These are phyloP conservation scores for Tenualosa thibaudeaui DNA, from an alignment of 2,797 vertebrate genomes.

Conservation along the genomic window DNA sequence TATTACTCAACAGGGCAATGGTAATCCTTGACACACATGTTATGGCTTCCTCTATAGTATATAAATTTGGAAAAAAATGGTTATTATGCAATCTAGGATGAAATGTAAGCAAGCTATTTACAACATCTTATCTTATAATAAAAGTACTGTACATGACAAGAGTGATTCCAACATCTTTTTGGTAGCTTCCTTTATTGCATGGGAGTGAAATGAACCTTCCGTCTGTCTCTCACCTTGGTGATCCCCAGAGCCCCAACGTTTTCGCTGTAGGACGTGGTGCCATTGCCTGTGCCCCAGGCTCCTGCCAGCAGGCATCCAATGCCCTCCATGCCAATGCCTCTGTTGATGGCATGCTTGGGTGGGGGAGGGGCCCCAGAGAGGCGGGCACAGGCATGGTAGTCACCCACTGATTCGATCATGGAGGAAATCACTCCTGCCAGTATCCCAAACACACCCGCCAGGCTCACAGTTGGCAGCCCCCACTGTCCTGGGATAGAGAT, in stretches of 20 bases:
- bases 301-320: slow-evolving; percentile 92
- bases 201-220: background rate
- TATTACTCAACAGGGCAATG: too few relatives aligned
- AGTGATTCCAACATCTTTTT: background rate
- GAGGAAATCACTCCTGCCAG: slow-evolving; percentile 92
- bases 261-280: slow-evolving; percentile 96
- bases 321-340: slow-evolving; percentile 92
- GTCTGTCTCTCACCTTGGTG: slow-evolving; percentile 80
- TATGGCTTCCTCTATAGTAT: too few relatives aligned
- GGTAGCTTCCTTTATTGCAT: background rate
- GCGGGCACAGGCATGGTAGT: slow-evolving; percentile 93
- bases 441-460: slow-evolving; percentile 92
- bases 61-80: too few relatives aligned
- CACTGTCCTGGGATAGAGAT: slow-evolving; percentile 83
- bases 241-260: slow-evolving; percentile 92
- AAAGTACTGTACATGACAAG: background rate
- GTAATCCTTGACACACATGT: too few relatives aligned
- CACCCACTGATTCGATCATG: slow-evolving; percentile 95
- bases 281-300: slow-evolving; percentile 93
- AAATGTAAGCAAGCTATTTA: background rate
- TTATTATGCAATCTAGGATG: background rate
- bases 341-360: slow-evolving; percentile 87
- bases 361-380: slow-evolving; percentile 90
- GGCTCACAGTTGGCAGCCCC: slow-evolving; percentile 89
- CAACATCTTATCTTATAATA: background rate